Evolutionary conservation across 1,140 invertebrate species (phyloP).

Genomic region (Orius insidiosus): DNA sequence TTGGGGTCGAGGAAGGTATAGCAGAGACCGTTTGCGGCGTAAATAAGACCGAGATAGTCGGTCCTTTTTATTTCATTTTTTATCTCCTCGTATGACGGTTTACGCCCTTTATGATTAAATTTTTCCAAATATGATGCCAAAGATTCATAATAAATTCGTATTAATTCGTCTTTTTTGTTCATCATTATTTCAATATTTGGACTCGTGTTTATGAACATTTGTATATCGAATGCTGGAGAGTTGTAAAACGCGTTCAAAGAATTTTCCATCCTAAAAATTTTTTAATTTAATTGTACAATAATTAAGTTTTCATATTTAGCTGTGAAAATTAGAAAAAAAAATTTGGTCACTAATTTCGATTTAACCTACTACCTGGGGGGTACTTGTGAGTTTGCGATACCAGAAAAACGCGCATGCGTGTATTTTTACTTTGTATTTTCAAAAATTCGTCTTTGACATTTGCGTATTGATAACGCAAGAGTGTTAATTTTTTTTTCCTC

Average conservation of each 20-base stretch:
- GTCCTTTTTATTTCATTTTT: background rate
- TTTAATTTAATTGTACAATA: no score
- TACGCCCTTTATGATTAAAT: background rate
- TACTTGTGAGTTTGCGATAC: no score
- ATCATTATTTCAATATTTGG: background rate
- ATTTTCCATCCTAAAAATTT: slow-evolving; percentile 17
- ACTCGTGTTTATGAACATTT: slow-evolving; percentile 18
- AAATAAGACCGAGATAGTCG: background rate
- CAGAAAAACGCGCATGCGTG: no score
- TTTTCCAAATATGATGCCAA: background rate
- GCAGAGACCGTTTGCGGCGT: background rate
- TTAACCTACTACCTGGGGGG: no score
- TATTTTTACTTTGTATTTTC: no score
- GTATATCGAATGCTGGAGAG: slow-evolving; percentile 18
- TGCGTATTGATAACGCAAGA: no score
- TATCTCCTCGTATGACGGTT: background rate
- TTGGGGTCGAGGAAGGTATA: no score
- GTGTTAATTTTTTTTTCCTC: no score
- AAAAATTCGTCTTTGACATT: no score
- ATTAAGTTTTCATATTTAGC: no score
- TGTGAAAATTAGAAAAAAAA: no score
- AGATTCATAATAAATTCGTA: background rate
- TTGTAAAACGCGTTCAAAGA: slow-evolving; percentile 18
- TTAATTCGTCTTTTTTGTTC: background rate
- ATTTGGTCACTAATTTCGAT: no score